phyloP scores from a whole-genome alignment of 2,888 invertebrate genomes.

The Strigamia maritima region DNA sequence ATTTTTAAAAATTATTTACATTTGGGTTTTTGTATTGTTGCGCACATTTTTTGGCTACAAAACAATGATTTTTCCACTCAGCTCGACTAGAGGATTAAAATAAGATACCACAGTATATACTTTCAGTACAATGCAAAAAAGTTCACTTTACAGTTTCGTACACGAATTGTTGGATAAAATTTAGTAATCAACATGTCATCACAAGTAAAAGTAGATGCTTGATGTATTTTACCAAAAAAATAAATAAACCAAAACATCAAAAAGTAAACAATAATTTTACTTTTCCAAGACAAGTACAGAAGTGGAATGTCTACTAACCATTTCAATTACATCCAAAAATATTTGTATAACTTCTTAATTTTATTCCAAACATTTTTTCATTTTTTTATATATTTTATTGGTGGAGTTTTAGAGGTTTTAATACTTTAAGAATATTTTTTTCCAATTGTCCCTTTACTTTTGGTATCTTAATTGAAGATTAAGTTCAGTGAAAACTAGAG shows the following conservation, averaged over 20 bases:
- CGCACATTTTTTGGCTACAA: too few species aligned
- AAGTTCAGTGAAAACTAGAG: neutral
- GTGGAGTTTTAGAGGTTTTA: neutral
- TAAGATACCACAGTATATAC: too few species aligned
- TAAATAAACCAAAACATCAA: neutral
- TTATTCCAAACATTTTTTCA: neutral
- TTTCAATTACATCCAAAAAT: neutral
- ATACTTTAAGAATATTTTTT: neutral
- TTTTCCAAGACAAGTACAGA: neutral
- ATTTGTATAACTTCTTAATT: neutral
- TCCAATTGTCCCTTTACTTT: neutral
- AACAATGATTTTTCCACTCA: too few species aligned
- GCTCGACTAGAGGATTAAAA: too few species aligned
- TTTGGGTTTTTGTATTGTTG: too few species aligned
- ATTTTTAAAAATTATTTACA: too few species aligned
- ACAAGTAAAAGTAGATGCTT: neutral
- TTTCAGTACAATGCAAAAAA: too few species aligned
- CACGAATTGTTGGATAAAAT: too few species aligned
- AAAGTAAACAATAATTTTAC: neutral
- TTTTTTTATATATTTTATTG: neutral
- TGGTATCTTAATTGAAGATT: neutral
- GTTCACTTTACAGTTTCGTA: too few species aligned
- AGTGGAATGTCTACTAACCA: conserved; percentile 8
- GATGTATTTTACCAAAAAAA: neutral
- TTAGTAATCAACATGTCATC: too few species aligned